These are phyloP conservation scores for Bos taurus DNA, from an alignment of 2,113 vertebrate species.

Conservation along the genomic window ARS-UCD2.0 NC_037329.1:132660501-132661000, in stretches of 20 bases:
- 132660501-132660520: background rate
- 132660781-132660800: background rate
- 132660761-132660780: background rate
- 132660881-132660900: background rate
- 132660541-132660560: background rate
- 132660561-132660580: background rate
- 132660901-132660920: background rate
- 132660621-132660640: background rate
- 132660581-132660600: background rate
- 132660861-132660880: too few relatives aligned
- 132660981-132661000: background rate
- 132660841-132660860: background rate
- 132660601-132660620: background rate
- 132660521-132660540: background rate
- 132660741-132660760: background rate
- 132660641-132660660: background rate
- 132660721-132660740: background rate
- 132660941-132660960: too few relatives aligned
- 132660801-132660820: background rate
- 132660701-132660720: background rate
- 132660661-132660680: background rate
- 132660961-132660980: background rate
- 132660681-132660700: background rate
- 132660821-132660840: background rate
- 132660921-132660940: background rate